Conservation (phyloP, 2,113 vertebrate genomes). For the Okapia johnstoni region DNA sequence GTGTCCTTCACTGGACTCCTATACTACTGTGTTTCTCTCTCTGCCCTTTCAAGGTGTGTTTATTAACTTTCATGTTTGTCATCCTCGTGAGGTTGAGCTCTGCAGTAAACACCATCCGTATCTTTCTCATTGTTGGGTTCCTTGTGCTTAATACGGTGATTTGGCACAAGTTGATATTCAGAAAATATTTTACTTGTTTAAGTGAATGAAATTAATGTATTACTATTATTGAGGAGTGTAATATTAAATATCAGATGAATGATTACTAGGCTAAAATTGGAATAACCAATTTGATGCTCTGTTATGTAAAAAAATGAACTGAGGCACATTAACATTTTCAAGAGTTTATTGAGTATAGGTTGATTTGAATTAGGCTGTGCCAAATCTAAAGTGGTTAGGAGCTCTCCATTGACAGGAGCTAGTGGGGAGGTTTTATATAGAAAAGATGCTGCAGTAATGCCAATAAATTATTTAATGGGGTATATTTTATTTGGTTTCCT, state of each 20-base stretch:
- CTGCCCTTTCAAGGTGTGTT: neutral
- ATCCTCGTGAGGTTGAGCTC: neutral
- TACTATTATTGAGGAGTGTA: neutral
- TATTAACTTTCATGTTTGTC: neutral
- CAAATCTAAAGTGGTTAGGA: neutral
- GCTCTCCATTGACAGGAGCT: neutral
- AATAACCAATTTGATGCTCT: neutral
- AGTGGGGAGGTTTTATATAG: neutral
- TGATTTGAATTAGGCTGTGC: neutral
- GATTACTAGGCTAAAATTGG: neutral
- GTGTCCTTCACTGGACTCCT: neutral
- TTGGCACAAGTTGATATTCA: neutral
- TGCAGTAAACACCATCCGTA: neutral
- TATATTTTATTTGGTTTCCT: neutral
- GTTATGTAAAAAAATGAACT: neutral
- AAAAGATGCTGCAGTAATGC: neutral
- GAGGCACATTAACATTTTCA: neutral
- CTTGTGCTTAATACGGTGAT: neutral
- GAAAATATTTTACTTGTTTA: constrained; percentile 5
- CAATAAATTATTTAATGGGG: neutral
- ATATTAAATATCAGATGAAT: neutral
- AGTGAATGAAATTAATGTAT: neutral
- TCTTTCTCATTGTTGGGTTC: neutral
- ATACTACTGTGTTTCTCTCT: neutral
- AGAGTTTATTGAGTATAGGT: neutral